Percentiles rank a stretch among this genome's conserved stretches.
phyloP scores from a whole-genome alignment of 2,113 vertebrate species.

The Ptilonorhynchus violaceus region DNA sequence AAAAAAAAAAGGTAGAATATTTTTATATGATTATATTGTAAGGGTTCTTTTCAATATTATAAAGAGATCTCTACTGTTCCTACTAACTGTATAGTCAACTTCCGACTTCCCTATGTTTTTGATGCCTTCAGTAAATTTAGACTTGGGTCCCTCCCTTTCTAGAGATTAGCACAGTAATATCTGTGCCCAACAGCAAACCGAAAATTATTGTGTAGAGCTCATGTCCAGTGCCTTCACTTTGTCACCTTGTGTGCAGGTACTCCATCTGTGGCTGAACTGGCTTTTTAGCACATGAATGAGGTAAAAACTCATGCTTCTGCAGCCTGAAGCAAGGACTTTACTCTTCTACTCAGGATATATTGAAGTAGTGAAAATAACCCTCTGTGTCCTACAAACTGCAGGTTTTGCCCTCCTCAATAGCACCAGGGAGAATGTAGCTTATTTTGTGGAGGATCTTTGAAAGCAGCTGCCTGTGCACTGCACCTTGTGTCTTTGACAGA shows the following conservation, averaged over 20 bases:
- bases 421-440: not conserved
- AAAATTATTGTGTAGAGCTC: not conserved
- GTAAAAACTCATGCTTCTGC: not conserved
- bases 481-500: not conserved
- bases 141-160: not conserved
- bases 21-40: not conserved
- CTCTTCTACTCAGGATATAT: not conserved
- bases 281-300: not conserved
- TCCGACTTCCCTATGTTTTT: not conserved
- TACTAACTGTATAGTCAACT: not conserved
- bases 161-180: not conserved
- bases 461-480: not conserved
- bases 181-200: not conserved
- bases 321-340: not conserved
- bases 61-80: not conserved
- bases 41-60: not conserved
- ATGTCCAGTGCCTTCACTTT: not conserved
- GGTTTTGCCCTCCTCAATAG: not conserved
- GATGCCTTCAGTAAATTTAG: not conserved
- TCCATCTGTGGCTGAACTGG: not conserved
- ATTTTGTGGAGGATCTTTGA: not conserved
- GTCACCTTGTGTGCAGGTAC: not conserved
- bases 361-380: not conserved
- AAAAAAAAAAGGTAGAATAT: not conserved
- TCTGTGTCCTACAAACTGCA: not conserved